Evolutionary conservation across 1,140 invertebrate genomes (phyloP).

Genomic region (Hycleus cichorii): DNA sequence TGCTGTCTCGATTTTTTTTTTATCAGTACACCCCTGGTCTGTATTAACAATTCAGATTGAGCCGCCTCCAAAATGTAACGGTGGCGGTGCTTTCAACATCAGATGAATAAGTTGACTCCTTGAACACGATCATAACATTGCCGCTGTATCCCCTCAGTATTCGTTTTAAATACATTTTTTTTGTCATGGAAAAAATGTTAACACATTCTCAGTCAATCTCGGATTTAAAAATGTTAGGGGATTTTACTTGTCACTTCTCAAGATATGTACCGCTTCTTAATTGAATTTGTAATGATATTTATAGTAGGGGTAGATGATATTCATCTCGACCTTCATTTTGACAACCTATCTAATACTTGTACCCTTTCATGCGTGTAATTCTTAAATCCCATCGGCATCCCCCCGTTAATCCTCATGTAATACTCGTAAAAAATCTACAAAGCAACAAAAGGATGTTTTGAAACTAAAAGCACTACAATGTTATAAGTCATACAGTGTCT

Average conservation of each 20-base stretch:
- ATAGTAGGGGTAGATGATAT: background rate
- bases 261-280: constrained; percentile 14
- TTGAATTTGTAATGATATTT: constrained; percentile 15
- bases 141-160: constrained; percentile 14
- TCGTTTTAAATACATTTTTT: constrained; percentile 21
- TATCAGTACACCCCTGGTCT: constrained; percentile 20
- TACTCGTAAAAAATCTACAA: no score
- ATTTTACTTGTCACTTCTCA: constrained; percentile 6
- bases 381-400: background rate
- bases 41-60: constrained; percentile 29
- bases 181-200: constrained; percentile 27
- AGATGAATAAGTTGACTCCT: constrained; percentile 27
- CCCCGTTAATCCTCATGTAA: no score
- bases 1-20: constrained; percentile 13
- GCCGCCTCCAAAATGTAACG: constrained; percentile 8
- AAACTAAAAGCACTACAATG: no score
- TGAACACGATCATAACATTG: constrained; percentile 23
- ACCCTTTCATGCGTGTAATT: constrained; percentile 2
- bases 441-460: no score
- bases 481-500: no score
- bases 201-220: constrained; percentile 14
- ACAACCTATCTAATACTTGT: background rate
- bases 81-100: constrained; percentile 7
- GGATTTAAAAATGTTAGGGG: constrained; percentile 11
- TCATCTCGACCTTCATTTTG: background rate